These are phyloP conservation scores for Ypsolopha sequella DNA, from an alignment of 2,888 invertebrate genomes.

Conservation along the genomic window DNA sequence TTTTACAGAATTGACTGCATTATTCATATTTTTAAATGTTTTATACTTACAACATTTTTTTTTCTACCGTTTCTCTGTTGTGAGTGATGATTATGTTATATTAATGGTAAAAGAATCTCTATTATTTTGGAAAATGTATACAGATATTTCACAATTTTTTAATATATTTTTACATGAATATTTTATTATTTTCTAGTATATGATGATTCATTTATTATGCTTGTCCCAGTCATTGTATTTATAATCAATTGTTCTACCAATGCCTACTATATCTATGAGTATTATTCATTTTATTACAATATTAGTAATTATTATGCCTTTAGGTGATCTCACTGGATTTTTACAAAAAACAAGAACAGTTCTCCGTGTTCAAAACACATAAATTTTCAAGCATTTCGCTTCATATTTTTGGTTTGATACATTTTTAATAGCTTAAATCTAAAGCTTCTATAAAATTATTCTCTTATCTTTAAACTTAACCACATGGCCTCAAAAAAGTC, in stretches of 20 bases:
- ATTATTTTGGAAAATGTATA: too few species aligned
- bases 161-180: too few species aligned
- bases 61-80: not conserved
- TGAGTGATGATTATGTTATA: too few species aligned
- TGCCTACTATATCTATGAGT: slow-evolving; percentile 51
- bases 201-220: too few species aligned
- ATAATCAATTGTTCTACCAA: slow-evolving; percentile 7
- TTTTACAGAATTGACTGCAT: not conserved
- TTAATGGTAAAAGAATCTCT: too few species aligned
- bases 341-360: slow-evolving; percentile 25
- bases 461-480: slow-evolving; percentile 3
- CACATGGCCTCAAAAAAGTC: slow-evolving; percentile 56
- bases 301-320: slow-evolving; percentile 35
- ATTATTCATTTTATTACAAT: slow-evolving; percentile 18
- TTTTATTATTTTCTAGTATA: too few species aligned
- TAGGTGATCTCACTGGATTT: slow-evolving; percentile 47
- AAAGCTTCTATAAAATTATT: slow-evolving; percentile 26
- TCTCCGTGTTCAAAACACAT: slow-evolving; percentile 62
- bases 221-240: too few species aligned
- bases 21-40: too few species aligned
- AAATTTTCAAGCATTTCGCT: slow-evolving; percentile 68
- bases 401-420: slow-evolving; percentile 67
- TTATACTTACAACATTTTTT: too few species aligned
- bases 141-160: too few species aligned
- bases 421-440: slow-evolving; percentile 47